Base-by-base conservation (phyloP, 2,113 vertebrate species). In the Mionectes macconnelli region DNA sequence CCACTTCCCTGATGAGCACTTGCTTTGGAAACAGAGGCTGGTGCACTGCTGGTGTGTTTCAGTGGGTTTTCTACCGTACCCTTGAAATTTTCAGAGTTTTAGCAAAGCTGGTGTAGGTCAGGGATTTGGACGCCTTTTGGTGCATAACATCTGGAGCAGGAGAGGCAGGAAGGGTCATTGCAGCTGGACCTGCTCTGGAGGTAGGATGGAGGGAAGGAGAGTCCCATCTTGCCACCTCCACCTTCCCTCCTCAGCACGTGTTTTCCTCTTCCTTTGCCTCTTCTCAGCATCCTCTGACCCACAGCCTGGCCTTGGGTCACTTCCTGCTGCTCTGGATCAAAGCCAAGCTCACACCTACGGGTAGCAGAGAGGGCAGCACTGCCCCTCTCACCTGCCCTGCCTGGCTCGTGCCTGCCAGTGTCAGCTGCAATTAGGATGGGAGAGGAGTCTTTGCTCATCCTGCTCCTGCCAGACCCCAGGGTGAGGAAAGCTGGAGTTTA, bases 391-490 rank as follows among this genome's bases (percentile, higher is more conserved):
- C 64, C 69, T 59, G 57, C 47, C 76, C 49, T 14, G 47, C 80
- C 49, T 4, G 0, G 7, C 74, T 33, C 28, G 15, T 77, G 85
- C 63, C 50, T 64, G 68, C 68, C 79, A 2, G 45, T 39, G 63
- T 21, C 6, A 4, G 63, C 77, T 14, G 53, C 75, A 62, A 17
- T 84, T 39, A 21, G 85, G 37, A 12, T 5, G 23, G 45, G 15
- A 90, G 55, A 59, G 64, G 63, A 62, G 75, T 50, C 31, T 91
- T 50, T 76, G n/a, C 87, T 89, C 40, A 64, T 40, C 44, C 24
- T 35, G 72, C 79, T 92, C 55, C 87, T 94, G 86, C 81, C 93
- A 92, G 93, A 92, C 84, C 78, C 94, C 63, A 89, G 63, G 72
- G 66, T 76, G 93, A 47, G 92, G 67, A 77, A 85, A 89, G 85